Base-by-base conservation (phyloP, 2,113 vertebrate species). In the Cyanoramphus novaezelandiae region DNA sequence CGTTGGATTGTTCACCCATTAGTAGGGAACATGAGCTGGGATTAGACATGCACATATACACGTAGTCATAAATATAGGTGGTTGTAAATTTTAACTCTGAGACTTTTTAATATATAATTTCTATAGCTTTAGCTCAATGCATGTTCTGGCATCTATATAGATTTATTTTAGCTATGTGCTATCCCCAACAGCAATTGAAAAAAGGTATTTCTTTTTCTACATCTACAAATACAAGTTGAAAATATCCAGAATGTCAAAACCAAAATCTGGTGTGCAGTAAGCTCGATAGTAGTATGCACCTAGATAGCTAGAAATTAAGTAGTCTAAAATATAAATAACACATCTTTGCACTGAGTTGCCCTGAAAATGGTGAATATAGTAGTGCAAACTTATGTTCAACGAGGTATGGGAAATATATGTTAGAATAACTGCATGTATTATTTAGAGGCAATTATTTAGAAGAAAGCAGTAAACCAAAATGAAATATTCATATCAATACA, bases 401-500 rank as follows among this genome's bases (percentile, higher is more conserved):
- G 44, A 37, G 10, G 44, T 86, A 77, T 25, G 27, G 49, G 81
- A 72, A 90, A 78, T 49, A 67, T 90, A 86, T 67, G 37, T 92
- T 88, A 86, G 23, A 88, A 78, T 70, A 84, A 78, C 52, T 74
- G 27, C 62, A 65, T 68, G 63, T 92, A 86, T 86, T 55, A 55
- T 33, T 33, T 55, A 20, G 28, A 55, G 18, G 53, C 29, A 33
- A 20, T 33, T 33, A 55, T 55, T 55, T 55, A 33, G 43, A 91
- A 93, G 83, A 92, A 68, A 92, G 21, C 64, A 80, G 55, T 88
- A 93, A 95, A 71, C 24, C 29, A 62, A 49, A 83, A 95, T 94
- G 88, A 97, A 96, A 96, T 95, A 95, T 93, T 97, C 87, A 76
- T 89, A 82, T 82, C 29, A 74, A 78, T 95, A 82, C 78, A 80